Base-by-base conservation (phyloP, 2,113 vertebrate species). In the Apus apus region DNA sequence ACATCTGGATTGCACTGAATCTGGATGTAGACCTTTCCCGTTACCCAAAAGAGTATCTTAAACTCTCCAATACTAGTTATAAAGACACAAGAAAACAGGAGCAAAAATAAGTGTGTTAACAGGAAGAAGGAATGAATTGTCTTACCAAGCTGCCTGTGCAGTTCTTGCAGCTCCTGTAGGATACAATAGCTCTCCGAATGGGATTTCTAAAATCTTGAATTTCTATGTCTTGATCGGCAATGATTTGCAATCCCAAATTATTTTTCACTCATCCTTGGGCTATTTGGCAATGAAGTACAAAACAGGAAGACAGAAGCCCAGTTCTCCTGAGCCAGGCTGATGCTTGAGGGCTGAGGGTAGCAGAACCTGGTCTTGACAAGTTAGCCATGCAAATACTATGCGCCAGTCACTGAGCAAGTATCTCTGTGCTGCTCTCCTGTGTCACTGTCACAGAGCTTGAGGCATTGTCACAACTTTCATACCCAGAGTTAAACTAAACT, bases 311-410 rank as follows among this genome's bases (percentile, higher is more conserved):
- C 40, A 89, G 76, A 83, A 87, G 51, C 75, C 77, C 34, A 54
- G 74, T 36, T 97, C 83, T 93, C 88, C 89, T 15, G 75, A 94
- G 88, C 86, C 90, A 78, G 86, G 91, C 38, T 93, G 78, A 48
- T 70, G 97, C 96, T 97, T 74, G 75, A 58, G 94, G 94, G 96
- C 78, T 91, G 61, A 95, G 77, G 68, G 66, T 43, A 93, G 84
- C 74, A 83, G 89, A 93, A 95, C 96, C 38, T 27, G 50, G 68
- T 82, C 96, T 68, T 96, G 97, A 96, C 95, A 93, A 91, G 95
- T 94, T 94, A 96, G 72, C 86, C 97, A 96, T 87, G 95, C 95
- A 97, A 96, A 78, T 88, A 94, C 75, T 91, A 94, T 13, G 34
- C 0, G 5, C 83, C 68, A 93, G 92, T 93, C 82, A 2, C 64